These are phyloP conservation scores for Falco cherrug DNA, from an alignment of 2,797 vertebrate species.

Conservation along the genomic window DNA sequence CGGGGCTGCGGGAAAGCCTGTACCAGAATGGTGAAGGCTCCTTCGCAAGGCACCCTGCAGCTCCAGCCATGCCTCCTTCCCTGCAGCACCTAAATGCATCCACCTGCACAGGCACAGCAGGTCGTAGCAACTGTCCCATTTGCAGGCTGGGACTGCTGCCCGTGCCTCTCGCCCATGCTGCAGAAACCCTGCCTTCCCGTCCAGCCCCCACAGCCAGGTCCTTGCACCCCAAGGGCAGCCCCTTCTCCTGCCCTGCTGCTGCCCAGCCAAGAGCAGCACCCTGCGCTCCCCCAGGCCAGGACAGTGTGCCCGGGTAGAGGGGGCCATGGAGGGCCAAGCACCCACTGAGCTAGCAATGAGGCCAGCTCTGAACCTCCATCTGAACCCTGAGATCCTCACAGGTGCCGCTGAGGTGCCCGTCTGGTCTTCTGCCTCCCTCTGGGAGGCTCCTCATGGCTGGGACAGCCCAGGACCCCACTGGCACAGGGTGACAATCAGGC, in stretches of 20 bases:
- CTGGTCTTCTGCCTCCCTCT: not conserved
- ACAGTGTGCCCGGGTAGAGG: no score
- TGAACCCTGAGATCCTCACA: not conserved
- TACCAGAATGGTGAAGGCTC: not conserved
- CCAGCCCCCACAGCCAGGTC: not conserved
- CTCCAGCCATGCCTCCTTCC: not conserved
- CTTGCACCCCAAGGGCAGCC: not conserved
- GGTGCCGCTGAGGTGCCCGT: not conserved
- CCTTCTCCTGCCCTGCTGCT: not conserved
- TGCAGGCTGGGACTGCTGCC: not conserved
- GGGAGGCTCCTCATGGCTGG: not conserved
- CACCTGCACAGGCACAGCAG: rapidly evolving
- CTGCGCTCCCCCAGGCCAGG: not conserved
- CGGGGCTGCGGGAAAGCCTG: not conserved
- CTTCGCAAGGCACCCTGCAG: not conserved
- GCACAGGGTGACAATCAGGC: not conserved
- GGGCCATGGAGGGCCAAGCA: not conserved
- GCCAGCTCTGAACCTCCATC: not conserved
- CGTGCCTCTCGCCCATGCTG: rapidly evolving
- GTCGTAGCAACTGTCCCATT: rapidly evolving
- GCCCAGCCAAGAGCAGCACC: not conserved
- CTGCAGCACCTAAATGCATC: not conserved
- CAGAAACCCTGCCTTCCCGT: not conserved
- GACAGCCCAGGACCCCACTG: not conserved
- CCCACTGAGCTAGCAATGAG: not conserved